A percentile compares a stretch with the other conserved stretches of the same genome.
Conservation (phyloP, 2,888 invertebrate genomes). For the Scelioninae gen. 1 region DNA sequence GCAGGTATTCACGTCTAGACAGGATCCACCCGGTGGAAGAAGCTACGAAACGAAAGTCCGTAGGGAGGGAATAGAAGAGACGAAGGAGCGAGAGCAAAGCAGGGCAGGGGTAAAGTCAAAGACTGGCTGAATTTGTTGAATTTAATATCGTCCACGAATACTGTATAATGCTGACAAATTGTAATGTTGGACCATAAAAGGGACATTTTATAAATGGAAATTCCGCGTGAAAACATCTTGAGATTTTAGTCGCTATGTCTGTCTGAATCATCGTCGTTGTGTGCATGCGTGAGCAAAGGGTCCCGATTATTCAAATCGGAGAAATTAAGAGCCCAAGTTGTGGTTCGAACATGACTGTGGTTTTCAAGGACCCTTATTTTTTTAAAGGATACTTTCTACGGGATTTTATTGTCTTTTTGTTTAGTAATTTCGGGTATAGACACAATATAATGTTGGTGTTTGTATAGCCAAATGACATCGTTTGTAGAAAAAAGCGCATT, state of each 20-base stretch:
- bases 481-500: too few relatives aligned
- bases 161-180: slow-evolving; percentile 63
- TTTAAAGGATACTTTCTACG: too few relatives aligned
- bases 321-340: slow-evolving; percentile 35
- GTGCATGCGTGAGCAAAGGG: too few relatives aligned
- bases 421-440: too few relatives aligned
- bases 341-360: too few relatives aligned
- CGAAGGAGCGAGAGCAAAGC: slow-evolving; percentile 34
- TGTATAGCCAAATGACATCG: too few relatives aligned
- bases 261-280: not conserved
- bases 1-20: slow-evolving; percentile 75
- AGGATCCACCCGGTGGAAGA: slow-evolving; percentile 69
- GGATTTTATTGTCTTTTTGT: too few relatives aligned
- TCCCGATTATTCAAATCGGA: slow-evolving; percentile 13
- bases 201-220: slow-evolving; percentile 51
- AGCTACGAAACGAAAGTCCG: slow-evolving; percentile 53
- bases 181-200: slow-evolving; percentile 45
- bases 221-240: slow-evolving; percentile 49
- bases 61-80: slow-evolving; percentile 9
- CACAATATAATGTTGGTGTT: too few relatives aligned
- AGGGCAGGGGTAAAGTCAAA: slow-evolving; percentile 55
- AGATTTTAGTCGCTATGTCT: too few relatives aligned
- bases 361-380: too few relatives aligned
- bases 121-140: slow-evolving; percentile 61
- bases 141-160: slow-evolving; percentile 59